Base-by-base conservation (phyloP, 1,140 invertebrate genomes). In the Harpegnathos saltator region DNA sequence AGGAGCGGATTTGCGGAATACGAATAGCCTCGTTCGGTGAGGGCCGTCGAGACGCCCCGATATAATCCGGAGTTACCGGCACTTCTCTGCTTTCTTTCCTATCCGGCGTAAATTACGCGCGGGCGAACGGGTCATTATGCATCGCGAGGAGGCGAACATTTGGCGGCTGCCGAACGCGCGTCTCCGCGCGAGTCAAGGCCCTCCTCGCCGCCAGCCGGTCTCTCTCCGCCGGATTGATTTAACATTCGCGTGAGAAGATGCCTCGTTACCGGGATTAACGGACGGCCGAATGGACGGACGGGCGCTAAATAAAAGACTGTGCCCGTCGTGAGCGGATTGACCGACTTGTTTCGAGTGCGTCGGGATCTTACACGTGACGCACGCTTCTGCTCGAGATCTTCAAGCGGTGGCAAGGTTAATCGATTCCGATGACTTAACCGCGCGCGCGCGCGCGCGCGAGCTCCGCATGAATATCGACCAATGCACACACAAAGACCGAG, bases 371-470 rank as follows among this genome's bases (percentile, higher is more conserved):
- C 11, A 59, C 15, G 3, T 4, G 54, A 1, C 33, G 1, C 15
- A 12, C 22, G 17, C 61, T 61, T 73, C 11, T 15, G 22, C 38
- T 73, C 29, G 11, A 73, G 52, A 44, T 48, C 15, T 14, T 1
- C 15, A 9, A 19, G 0, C 61, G 7, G 61, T n/a, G 61, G 15
- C 59, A 54, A 63, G 59, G 44, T 54, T 63, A 63, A 63, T 75
- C 24, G n/a, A 63, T 75, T 75, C 44, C 44, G 44, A 52, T 26
- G 17, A 74, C 5, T 29, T 62, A 73, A 73, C 29, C 38, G 38
- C 38, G n/a, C n/a, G n/a, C n/a, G n/a, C n/a, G n/a, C n/a, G n/a
- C n/a, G n/a, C n/a, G n/a, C n/a, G 38, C 38, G 38, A 59, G 4
- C 4, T 59, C 3, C 24, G 19, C 19, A 58, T 17, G 33, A 62